Evolutionary conservation across 2,797 vertebrate genomes (phyloP).

Genomic region (Mallotus villosus): DNA sequence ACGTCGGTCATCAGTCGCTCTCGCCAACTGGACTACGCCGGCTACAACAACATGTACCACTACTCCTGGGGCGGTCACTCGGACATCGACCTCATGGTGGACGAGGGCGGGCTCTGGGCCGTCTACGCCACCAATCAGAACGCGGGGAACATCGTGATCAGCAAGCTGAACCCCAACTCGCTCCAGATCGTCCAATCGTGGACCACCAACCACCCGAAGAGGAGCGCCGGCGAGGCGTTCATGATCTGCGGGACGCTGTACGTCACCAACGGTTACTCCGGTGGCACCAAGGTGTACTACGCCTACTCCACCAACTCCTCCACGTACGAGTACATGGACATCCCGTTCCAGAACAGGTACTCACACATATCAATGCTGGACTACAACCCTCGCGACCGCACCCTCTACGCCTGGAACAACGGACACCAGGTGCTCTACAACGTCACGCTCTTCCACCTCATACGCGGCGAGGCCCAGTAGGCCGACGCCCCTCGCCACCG

Average conservation of each 20-base stretch:
- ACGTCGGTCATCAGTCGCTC: constrained; percentile 89
- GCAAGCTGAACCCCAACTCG: constrained; percentile 89
- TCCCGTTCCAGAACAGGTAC: constrained; percentile 94
- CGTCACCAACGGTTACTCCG: constrained; percentile 94
- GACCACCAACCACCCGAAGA: constrained; percentile 94
- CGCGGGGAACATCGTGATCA: constrained; percentile 93
- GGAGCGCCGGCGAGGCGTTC: constrained; percentile 93
- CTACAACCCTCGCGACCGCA: constrained; percentile 94
- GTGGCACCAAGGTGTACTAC: constrained; percentile 95
- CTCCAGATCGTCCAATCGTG: constrained; percentile 89
- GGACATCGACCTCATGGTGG: constrained; percentile 98
- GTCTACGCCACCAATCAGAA: constrained; percentile 97
- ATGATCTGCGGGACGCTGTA: constrained; percentile 97
- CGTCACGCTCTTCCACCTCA: constrained; percentile 75
- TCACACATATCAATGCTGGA: constrained; percentile 97
- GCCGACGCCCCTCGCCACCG: background rate
- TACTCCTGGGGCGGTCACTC: constrained; percentile 97
- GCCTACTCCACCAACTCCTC: constrained; percentile 95
- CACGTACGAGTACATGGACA: constrained; percentile 96
- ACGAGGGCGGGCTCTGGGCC: constrained; percentile 92
- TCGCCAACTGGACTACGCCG: constrained; percentile 89
- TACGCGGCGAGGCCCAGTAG: constrained; percentile 47
- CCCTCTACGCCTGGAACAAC: constrained; percentile 96
- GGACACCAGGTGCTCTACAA: constrained; percentile 96
- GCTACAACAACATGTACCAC: constrained; percentile 97